These are phyloP conservation scores for Hoplostethus atlanticus DNA, from an alignment of 2,797 vertebrate genomes.

Conservation along the genomic window DNA sequence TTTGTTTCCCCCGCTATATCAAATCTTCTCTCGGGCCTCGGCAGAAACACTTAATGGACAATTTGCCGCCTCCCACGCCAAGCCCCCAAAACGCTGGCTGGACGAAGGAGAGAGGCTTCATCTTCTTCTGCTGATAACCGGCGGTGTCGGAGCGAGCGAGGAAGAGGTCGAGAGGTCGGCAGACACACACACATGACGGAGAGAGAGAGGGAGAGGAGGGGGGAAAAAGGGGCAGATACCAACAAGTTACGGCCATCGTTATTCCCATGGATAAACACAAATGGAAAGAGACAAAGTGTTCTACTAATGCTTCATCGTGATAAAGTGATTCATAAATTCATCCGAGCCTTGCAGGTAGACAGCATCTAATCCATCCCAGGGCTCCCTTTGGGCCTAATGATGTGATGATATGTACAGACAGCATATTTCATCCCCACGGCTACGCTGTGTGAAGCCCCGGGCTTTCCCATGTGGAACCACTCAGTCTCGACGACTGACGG, in stretches of 20 bases:
- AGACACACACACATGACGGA: constrained; percentile 35
- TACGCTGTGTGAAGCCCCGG: constrained; percentile 66
- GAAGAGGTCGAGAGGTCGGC: constrained; percentile 61
- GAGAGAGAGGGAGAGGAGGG: constrained; percentile 25
- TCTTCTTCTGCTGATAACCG: constrained; percentile 55
- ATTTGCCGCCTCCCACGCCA: constrained; percentile 84
- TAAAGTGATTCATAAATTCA: constrained; percentile 79
- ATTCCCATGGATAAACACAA: constrained; percentile 71
- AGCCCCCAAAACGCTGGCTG: constrained; percentile 51
- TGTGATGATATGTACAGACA: constrained; percentile 80
- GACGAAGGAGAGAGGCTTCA: constrained; percentile 39
- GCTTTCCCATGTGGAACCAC: constrained; percentile 80
- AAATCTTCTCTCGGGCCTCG: constrained; percentile 85
- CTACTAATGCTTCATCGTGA: constrained; percentile 73
- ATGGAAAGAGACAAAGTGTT: constrained; percentile 74
- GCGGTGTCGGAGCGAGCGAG: constrained; percentile 50
- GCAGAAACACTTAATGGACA: constrained; percentile 87
- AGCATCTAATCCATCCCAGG: constrained; percentile 71
- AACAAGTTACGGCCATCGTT: constrained; percentile 31
- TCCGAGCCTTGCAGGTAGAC: constrained; percentile 74
- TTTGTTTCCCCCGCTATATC: constrained; percentile 88
- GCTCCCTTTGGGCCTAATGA: constrained; percentile 79
- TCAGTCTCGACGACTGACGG: constrained; percentile 65
- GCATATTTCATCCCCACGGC: constrained; percentile 71
- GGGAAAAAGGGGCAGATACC: constrained; percentile 20